A percentile compares a stretch with the other conserved stretches of the same genome.
Evolutionary conservation across 2,113 vertebrate species (phyloP).

Genomic region (Scomber colias): DNA sequence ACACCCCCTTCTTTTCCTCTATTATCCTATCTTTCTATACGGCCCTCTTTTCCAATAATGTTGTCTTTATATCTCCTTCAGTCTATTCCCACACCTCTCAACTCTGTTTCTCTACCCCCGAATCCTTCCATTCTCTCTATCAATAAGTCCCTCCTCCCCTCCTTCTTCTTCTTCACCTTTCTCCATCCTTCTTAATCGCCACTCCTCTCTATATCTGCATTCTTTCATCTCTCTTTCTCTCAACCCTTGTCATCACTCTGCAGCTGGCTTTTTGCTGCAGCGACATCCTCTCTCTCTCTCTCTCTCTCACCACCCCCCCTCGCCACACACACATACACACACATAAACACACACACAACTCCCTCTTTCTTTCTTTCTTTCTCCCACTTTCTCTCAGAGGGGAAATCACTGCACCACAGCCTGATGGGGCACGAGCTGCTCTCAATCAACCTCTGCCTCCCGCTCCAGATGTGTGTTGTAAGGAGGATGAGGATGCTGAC

Average conservation of each 20-base stretch:
- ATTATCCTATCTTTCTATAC: neutral
- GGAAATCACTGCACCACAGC: slow-evolving; percentile 75
- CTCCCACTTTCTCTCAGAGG: slow-evolving; percentile 62
- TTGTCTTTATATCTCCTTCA: neutral
- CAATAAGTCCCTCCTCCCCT: neutral
- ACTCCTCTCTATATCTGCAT: slow-evolving; percentile 38
- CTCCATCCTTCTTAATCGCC: neutral
- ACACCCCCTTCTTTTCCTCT: neutral
- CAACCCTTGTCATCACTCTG: slow-evolving; percentile 64
- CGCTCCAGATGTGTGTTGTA: slow-evolving; percentile 50
- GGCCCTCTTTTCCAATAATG: neutral
- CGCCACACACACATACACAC: neutral
- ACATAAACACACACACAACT: slow-evolving; percentile 9
- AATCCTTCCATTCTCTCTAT: neutral
- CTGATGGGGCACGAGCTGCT: slow-evolving; percentile 48
- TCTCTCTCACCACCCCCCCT: slow-evolving; percentile 5
- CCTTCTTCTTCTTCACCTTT: neutral
- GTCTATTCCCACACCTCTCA: neutral
- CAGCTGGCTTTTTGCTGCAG: slow-evolving; percentile 78
- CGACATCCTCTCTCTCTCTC: slow-evolving; percentile 50
- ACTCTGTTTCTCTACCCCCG: slow-evolving; percentile 6
- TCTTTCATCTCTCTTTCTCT: slow-evolving; percentile 46
- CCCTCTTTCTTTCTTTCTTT: slow-evolving; percentile 47
- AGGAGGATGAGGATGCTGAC: slow-evolving; percentile 22
- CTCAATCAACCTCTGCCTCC: slow-evolving; percentile 35